Conservation (phyloP, 2,797 vertebrate species). For the Schizopygopsis malacanthus region DNA sequence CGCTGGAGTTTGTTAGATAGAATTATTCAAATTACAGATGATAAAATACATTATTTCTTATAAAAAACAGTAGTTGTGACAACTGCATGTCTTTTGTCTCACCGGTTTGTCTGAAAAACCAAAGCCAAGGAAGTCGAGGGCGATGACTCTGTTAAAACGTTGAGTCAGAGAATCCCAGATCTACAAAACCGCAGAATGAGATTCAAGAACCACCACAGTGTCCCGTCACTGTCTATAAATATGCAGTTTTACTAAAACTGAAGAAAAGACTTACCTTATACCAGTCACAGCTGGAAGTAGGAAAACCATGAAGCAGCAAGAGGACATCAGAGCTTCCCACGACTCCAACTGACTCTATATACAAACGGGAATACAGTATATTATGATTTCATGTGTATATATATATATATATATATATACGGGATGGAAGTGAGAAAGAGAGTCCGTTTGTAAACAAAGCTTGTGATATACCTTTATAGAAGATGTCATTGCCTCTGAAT, state of each 20-base stretch:
- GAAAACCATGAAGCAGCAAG: conserved; percentile 91
- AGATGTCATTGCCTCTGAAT: conserved; percentile 85
- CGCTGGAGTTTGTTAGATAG: conserved; percentile 74
- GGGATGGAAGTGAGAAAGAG: not conserved
- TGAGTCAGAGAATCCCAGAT: conserved; percentile 93
- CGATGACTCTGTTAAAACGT: conserved; percentile 89
- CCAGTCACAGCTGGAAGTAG: conserved; percentile 96
- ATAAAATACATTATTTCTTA: not conserved
- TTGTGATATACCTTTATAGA: conserved; percentile 86
- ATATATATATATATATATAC: too few species aligned
- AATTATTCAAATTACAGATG: not conserved
- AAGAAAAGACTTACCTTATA: conserved; percentile 82
- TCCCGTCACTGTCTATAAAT: not conserved
- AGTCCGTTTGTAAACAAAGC: not conserved
- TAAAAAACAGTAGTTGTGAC: not conserved
- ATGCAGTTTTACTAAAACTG: not conserved
- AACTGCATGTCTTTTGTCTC: conserved; percentile 61
- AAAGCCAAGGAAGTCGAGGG: conserved; percentile 93
- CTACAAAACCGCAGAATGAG: conserved; percentile 68
- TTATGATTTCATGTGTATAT: not conserved
- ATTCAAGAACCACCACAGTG: not conserved
- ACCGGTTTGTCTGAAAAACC: conserved; percentile 98
- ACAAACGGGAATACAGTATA: not conserved
- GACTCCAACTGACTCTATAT: conserved; percentile 85
- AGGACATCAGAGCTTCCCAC: conserved; percentile 89